Evolutionary conservation across 1,140 invertebrate genomes (phyloP).

Genomic region (Spodoptera litura): DNA sequence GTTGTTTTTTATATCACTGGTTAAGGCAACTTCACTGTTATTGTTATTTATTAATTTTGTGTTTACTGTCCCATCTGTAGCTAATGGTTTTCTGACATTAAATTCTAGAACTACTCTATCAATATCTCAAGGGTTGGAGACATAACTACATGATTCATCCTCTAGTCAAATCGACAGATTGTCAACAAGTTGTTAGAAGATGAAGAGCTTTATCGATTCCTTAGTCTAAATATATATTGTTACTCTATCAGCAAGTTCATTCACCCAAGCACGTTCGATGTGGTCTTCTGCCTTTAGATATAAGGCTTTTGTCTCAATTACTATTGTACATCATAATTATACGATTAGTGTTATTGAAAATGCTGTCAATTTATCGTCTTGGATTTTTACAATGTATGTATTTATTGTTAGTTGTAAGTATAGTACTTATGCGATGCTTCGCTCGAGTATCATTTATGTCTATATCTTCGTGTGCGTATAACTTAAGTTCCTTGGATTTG

Average conservation of each 20-base stretch:
- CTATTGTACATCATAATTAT: conserved; percentile 64
- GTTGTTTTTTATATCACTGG: not conserved
- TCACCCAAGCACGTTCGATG: conserved; percentile 29
- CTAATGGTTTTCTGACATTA: too few species aligned
- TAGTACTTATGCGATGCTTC: conserved; percentile 59
- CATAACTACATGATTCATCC: too few species aligned
- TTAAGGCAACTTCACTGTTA: not conserved
- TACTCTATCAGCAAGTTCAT: conserved; percentile 39
- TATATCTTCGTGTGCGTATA: conserved; percentile 44
- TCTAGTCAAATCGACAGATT: too few species aligned
- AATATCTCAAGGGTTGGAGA: too few species aligned
- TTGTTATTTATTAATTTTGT: not conserved
- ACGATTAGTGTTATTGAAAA: conserved; percentile 73
- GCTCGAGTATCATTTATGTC: conserved; percentile 51
- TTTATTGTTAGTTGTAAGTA: conserved; percentile 60
- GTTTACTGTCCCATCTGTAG: not conserved
- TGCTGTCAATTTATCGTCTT: conserved; percentile 83
- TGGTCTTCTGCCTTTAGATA: conserved; percentile 56
- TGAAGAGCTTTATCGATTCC: not conserved
- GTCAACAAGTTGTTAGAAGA: too few species aligned
- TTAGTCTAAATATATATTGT: not conserved
- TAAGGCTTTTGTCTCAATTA: conserved; percentile 70
- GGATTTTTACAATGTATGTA: conserved; percentile 71
- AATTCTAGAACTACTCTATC: too few species aligned
- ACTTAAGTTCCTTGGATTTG: conserved; percentile 49